Conservation (phyloP, 2,888 invertebrate species). For the Drosophila gaucha region DNA sequence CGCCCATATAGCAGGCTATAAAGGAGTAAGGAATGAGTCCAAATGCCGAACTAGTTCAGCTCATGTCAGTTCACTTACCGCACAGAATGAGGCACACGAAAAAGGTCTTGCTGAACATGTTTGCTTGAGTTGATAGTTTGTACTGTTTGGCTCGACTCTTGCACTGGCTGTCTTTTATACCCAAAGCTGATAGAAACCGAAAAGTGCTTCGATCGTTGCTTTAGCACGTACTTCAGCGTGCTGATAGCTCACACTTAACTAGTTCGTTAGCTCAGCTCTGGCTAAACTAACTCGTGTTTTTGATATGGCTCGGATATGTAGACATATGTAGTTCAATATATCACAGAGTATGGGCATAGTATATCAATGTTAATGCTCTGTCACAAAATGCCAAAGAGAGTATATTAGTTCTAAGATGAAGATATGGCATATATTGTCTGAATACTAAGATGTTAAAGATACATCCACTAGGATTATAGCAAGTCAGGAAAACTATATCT, state of each 20-base stretch:
- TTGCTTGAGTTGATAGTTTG: slow-evolving; percentile 21
- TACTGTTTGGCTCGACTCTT: slow-evolving; percentile 40
- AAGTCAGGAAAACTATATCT: too few relatives aligned
- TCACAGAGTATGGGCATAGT: neutral
- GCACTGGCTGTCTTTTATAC: slow-evolving; percentile 44
- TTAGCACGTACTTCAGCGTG: slow-evolving; percentile 44
- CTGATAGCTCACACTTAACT: neutral
- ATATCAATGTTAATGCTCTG: neutral
- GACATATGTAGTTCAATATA: slow-evolving; percentile 1
- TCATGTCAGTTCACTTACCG: slow-evolving; percentile 42
- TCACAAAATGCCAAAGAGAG: neutral
- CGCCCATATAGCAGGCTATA: slow-evolving; percentile 47
- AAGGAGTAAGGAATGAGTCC: neutral
- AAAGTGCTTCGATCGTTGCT: neutral
- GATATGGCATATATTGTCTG: too few relatives aligned
- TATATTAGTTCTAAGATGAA: neutral
- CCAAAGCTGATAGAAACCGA: neutral
- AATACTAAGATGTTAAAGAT: too few relatives aligned
- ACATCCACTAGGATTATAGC: too few relatives aligned
- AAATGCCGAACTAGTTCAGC: neutral
- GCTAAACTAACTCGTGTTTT: slow-evolving; percentile 2
- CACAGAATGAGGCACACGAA: slow-evolving; percentile 55
- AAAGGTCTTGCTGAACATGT: slow-evolving; percentile 63
- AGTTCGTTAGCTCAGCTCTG: neutral
- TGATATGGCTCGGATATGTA: neutral